Base-by-base conservation (phyloP, 2,113 vertebrate genomes). In the Monopterus albus region DNA sequence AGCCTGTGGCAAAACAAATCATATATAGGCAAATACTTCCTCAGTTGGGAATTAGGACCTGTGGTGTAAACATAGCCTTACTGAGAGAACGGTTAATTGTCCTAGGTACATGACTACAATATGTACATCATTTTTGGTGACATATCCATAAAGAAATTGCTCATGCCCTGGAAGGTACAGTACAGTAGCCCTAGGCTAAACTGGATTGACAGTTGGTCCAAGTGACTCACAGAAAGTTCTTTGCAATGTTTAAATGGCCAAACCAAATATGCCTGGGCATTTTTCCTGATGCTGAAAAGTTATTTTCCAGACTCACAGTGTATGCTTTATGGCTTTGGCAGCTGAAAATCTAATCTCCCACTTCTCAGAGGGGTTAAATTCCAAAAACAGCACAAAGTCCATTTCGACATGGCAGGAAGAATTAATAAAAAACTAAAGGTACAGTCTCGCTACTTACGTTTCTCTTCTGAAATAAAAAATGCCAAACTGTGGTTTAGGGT, bases 401-500 rank as follows among this genome's bases (percentile, higher is more conserved):
- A 26, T 64, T 46, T 56, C 74, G 26, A 3, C 7, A 71, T 45
- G 42, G 42, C 33, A 20, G 53, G 49, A 62, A 46, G 6, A 13
- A 53, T 26, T 38, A 17, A 69, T 46, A 35, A 71, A 79, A 55
- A 75, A 42, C 4, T 23, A 1, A 50, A 61, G 21, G 17, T 63
- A 45, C 66, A 62, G 29, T 60, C 70, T 63, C 61, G 46, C 39
- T 51, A 12, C 42, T 52, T 20, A 58, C 29, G 28, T 38, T 31
- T 67, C 12, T 57, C 35, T 29, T 68, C 70, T 66, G 74, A 67
- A 66, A n/a, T 50, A 13, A 75, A 73, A 76, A 71, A 66, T 78
- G 73, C 70, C 73, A 84, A 77, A 69, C 28, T 82, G 73, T 77
- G 89, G 89, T 87, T 86, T 66, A 66, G 85, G 88, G 87, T 79